phyloP scores from a whole-genome alignment of 64 coral and sea anemone species.

The Montipora capricornis region DNA sequence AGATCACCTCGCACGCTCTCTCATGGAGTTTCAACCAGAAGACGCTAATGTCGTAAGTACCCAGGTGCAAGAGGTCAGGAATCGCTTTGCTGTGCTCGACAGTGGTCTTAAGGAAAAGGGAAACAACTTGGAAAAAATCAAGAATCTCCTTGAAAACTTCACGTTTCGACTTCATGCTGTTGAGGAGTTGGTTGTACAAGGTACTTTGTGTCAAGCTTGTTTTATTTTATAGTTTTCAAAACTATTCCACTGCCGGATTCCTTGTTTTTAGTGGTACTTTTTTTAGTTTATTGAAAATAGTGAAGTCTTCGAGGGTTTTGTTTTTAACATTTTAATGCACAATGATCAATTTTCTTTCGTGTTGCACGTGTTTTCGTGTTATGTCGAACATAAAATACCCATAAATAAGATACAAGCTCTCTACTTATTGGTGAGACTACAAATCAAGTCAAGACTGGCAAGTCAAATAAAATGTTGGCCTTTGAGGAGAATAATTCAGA shows the following conservation, averaged over 20 bases:
- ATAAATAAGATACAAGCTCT: too few species aligned
- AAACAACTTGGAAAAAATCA: constrained; percentile 80
- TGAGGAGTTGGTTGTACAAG: constrained; percentile 77
- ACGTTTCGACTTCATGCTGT: constrained; percentile 59
- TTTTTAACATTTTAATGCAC: too few species aligned
- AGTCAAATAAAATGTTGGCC: too few species aligned
- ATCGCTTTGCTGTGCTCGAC: constrained; percentile 71
- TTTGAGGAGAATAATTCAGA: too few species aligned
- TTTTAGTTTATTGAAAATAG: too few species aligned
- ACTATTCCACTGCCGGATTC: too few species aligned
- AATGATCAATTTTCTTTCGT: too few species aligned
- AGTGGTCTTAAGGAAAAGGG: constrained; percentile 63
- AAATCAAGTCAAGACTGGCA: too few species aligned
- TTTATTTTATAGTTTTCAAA: not conserved
- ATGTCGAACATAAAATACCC: too few species aligned
- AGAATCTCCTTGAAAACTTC: constrained; percentile 75
- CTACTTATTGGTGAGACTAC: too few species aligned
- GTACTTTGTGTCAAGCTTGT: not conserved
- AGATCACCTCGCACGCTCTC: constrained; percentile 66
- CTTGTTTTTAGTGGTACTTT: not conserved
- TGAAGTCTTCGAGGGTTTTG: too few species aligned
- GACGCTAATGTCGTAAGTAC: constrained; percentile 68
- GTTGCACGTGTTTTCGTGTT: too few species aligned
- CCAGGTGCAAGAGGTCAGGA: constrained; percentile 75
- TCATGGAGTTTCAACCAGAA: constrained; percentile 80